A percentile compares a stretch with the other conserved stretches of the same genome.
Evolutionary conservation across 2,888 invertebrate species (phyloP).

Genomic region (Aspidiotus rigidus): DNA sequence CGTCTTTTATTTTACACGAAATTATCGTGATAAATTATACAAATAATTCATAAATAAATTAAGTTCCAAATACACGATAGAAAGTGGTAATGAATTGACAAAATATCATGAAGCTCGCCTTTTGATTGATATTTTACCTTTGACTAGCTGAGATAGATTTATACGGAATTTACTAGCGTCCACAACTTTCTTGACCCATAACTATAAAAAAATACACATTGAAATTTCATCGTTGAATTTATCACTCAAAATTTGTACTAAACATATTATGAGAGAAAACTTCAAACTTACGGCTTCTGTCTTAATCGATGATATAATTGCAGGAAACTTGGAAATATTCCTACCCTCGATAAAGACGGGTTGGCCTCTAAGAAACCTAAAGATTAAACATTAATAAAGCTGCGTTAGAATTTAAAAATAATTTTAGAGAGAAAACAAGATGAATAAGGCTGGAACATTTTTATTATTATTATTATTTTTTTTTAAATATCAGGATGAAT

Average conservation of each 20-base stretch:
- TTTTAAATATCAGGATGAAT: too few species aligned
- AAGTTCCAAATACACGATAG: too few species aligned
- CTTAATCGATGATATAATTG: conserved; percentile 82
- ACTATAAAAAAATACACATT: conserved; percentile 50
- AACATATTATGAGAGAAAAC: not conserved
- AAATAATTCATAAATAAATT: too few species aligned
- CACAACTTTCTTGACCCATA: conserved; percentile 77
- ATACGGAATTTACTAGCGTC: conserved; percentile 75
- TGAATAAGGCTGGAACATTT: too few species aligned
- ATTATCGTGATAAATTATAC: too few species aligned
- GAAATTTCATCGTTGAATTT: not conserved
- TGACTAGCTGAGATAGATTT: conserved; percentile 70
- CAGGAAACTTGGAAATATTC: conserved; percentile 74
- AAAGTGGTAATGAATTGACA: too few species aligned
- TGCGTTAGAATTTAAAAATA: too few species aligned
- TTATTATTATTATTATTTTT: too few species aligned
- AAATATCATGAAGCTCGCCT: conserved; percentile 52
- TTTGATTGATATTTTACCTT: conserved; percentile 81
- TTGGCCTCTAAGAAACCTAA: conserved; percentile 81
- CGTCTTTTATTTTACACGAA: too few species aligned
- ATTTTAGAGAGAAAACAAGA: too few species aligned
- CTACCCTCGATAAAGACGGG: conserved; percentile 83
- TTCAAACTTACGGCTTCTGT: conserved; percentile 74
- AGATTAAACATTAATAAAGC: conserved; percentile 28
- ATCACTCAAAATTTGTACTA: not conserved